These are phyloP conservation scores for Rhynchonema sp. DNA, from an alignment of 2,888 invertebrate species.

Conservation along the genomic window DNA sequence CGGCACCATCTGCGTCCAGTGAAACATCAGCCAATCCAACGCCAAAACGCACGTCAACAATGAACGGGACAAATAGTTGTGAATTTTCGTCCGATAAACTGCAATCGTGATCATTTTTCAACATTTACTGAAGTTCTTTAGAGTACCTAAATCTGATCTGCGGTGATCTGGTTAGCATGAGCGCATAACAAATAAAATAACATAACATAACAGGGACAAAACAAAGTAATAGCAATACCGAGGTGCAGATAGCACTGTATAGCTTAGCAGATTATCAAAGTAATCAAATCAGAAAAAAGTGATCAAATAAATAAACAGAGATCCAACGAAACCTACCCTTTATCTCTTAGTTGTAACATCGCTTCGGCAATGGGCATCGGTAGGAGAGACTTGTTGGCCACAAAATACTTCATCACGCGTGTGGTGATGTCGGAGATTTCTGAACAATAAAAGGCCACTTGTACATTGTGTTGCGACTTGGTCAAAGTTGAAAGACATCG, in stretches of 20 bases:
- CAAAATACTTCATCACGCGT: not conserved
- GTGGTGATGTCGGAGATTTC: constrained; percentile 1
- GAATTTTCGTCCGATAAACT: constrained; percentile 2
- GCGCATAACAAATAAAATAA: not conserved
- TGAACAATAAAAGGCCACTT: not conserved
- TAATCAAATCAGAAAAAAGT: not conserved
- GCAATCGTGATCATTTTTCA: too few relatives aligned
- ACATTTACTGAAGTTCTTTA: too few relatives aligned
- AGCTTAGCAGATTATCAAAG: not conserved
- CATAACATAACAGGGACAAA: not conserved
- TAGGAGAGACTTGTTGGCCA: constrained; percentile 2
- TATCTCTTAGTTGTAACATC: constrained; percentile 16
- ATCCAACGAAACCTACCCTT: constrained; percentile 6
- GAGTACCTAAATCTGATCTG: not conserved
- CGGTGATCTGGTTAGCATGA: not conserved
- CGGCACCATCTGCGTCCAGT: too few relatives aligned
- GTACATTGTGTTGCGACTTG: too few relatives aligned
- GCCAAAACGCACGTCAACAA: constrained; percentile 17
- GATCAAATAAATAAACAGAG: too few relatives aligned
- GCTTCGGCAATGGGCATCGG: constrained; percentile 25
- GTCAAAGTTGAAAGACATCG: too few relatives aligned
- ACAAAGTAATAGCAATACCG: not conserved
- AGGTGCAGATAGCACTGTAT: not conserved
- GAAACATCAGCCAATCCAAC: too few relatives aligned
- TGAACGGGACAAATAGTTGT: constrained; percentile 24